Percentiles rank a stretch among this genome's conserved stretches.
Evolutionary conservation across 1,140 invertebrate species (phyloP).

Genomic region (Cydia fagiglandana): DNA sequence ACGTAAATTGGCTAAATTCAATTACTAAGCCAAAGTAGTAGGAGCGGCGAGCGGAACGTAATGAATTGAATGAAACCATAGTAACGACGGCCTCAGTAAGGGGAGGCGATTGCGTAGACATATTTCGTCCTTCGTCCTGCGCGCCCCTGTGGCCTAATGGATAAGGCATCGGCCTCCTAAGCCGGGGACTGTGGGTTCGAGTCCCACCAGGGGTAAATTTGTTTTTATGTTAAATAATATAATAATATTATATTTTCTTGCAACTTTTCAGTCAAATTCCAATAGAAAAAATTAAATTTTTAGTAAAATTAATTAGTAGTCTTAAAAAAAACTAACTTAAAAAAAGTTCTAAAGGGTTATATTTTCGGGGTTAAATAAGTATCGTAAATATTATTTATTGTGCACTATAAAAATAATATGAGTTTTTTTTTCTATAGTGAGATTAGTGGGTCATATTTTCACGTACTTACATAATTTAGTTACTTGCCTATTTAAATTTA

Average conservation of each 20-base stretch:
- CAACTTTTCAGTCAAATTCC: neutral
- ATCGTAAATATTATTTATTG: no score
- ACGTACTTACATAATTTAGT: no score
- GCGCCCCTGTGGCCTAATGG: constrained; percentile 64
- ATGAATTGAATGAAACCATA: constrained; percentile 1
- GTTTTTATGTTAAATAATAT: constrained; percentile 12
- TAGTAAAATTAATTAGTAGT: no score
- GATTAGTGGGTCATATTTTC: no score
- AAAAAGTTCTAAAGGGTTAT: no score
- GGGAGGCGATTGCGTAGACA: constrained; percentile 34
- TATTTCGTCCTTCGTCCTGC: constrained; percentile 38
- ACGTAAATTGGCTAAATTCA: neutral
- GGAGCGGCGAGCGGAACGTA: neutral
- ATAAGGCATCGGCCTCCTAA: constrained; percentile 54
- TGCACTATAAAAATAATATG: no score
- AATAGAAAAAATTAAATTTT: neutral
- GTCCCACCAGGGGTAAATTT: constrained; percentile 62
- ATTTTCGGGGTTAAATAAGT: no score
- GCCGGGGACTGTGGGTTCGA: constrained; percentile 63
- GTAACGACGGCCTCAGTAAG: neutral
- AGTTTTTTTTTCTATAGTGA: no score
- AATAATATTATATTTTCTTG: neutral
- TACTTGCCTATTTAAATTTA: no score
- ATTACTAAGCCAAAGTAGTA: neutral
- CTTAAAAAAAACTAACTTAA: no score